phyloP scores from a whole-genome alignment of 2,113 vertebrate species.

The Psilopogon haemacephalus region DNA sequence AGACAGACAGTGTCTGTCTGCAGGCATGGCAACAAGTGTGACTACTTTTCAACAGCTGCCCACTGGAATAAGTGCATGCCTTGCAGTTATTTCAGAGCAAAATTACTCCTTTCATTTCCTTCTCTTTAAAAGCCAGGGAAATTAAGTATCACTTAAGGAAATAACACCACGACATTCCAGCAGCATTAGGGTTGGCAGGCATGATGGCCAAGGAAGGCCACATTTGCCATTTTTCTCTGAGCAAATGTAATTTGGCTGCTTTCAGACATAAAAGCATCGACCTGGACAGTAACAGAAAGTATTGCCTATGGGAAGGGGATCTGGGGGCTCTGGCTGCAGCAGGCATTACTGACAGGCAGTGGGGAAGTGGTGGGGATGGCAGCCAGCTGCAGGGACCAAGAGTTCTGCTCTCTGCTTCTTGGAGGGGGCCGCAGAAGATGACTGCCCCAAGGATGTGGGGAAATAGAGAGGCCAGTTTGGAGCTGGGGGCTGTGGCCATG shows the following conservation, averaged over 20 bases:
- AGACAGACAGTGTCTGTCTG: conserved; percentile 50
- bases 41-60: conserved; percentile 18
- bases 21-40: conserved; percentile 58
- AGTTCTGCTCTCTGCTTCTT: background rate
- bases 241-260: background rate
- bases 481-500: background rate
- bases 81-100: conserved; percentile 25
- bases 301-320: rapidly evolving
- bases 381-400: background rate
- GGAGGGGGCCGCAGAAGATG: background rate
- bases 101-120: conserved; percentile 28
- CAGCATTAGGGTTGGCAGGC: background rate
- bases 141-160: conserved; percentile 23
- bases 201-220: background rate
- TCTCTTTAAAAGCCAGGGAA: conserved; percentile 19
- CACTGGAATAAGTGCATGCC: conserved; percentile 26
- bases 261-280: background rate
- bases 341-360: background rate
- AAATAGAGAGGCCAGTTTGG: background rate
- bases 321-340: background rate
- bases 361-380: background rate
- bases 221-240: background rate
- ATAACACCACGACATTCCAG: background rate
- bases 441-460: rapidly evolving
- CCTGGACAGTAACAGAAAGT: background rate